phyloP scores from a whole-genome alignment of 1,140 invertebrate species.

The Philopotamus ludificatus region DNA sequence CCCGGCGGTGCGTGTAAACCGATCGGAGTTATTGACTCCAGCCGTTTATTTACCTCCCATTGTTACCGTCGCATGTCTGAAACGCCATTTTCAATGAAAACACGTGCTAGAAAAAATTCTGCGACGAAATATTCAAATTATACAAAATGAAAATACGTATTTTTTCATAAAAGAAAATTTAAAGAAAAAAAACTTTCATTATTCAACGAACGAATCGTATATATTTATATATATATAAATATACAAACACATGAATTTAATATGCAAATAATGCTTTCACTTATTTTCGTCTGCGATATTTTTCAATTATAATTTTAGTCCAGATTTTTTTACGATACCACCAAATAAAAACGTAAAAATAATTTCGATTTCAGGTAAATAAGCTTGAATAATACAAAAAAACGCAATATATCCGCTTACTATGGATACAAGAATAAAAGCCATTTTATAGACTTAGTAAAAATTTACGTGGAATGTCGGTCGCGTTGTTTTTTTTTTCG shows the following conservation, averaged over 20 bases:
- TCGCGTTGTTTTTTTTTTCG: constrained; percentile 20
- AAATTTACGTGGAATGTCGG: constrained; percentile 20
- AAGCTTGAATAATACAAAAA: too few species aligned
- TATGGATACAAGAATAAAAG: constrained; percentile 12
- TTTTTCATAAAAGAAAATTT: neutral
- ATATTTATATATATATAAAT: too few species aligned
- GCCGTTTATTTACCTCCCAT: neutral
- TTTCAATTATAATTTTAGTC: too few species aligned
- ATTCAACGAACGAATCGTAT: too few species aligned
- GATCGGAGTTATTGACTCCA: constrained; percentile 25
- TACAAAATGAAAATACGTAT: neutral
- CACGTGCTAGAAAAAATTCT: neutral
- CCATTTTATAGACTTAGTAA: constrained; percentile 16
- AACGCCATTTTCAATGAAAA: neutral
- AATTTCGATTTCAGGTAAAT: too few species aligned
- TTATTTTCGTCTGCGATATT: too few species aligned
- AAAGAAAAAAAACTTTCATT: too few species aligned
- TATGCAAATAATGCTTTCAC: too few species aligned
- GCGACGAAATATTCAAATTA: neutral
- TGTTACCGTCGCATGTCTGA: neutral
- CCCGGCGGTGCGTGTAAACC: constrained; percentile 10
- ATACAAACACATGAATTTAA: too few species aligned
- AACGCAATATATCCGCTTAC: constrained; percentile 17
- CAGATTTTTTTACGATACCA: too few species aligned
- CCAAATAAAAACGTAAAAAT: too few species aligned